Evolutionary conservation across 2,888 invertebrate species (phyloP), one percentile per base, ranked within the genome.

Genomic region (Brassicogethes aeneus): DNA sequence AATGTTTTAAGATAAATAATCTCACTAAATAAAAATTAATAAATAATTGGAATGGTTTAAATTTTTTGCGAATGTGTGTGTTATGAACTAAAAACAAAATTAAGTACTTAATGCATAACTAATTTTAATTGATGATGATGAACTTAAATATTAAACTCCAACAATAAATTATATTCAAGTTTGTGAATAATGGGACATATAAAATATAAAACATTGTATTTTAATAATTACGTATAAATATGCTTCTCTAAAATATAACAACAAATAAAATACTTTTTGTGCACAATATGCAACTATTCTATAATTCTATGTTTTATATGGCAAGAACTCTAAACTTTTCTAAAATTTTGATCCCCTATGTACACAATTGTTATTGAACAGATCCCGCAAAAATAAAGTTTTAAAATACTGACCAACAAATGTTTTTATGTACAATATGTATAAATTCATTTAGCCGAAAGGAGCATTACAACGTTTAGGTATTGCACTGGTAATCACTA

Each of bases 321-420:
- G 54, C 56, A 55, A 57, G 55, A 55, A 53, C 45, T 46, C 40
- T 49, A 41, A 44, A 45, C 40, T 48, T 47, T 48, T 40, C 42
- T 46, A 42, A 46, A n/a, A 41, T 46, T 51, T 53, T 56, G 53
- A 51, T 53, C 54, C 52, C 54, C 55, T 57, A 55, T 56, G 41
- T 48, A 52, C 50, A 23, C 23, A 35, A 33, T 42, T 15, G 2
- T 33, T 37, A 15, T 35, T 36, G 16, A 32, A n/a, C n/a, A n/a
- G n/a, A n/a, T n/a, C n/a, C n/a, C n/a, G n/a, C n/a, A n/a, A 31
- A 14, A 16, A 42, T 37, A 10, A 39, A 36, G 36, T 39, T 40
- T 53, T 57, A 58, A 60, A 60, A 62, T 60, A 61, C 62, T 60
- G 62, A 61, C 62, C 60, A 60, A 61, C 60, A 53, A 51, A 43